Conservation (phyloP, 2,888 invertebrate species). For the Mythimna loreyi region DNA sequence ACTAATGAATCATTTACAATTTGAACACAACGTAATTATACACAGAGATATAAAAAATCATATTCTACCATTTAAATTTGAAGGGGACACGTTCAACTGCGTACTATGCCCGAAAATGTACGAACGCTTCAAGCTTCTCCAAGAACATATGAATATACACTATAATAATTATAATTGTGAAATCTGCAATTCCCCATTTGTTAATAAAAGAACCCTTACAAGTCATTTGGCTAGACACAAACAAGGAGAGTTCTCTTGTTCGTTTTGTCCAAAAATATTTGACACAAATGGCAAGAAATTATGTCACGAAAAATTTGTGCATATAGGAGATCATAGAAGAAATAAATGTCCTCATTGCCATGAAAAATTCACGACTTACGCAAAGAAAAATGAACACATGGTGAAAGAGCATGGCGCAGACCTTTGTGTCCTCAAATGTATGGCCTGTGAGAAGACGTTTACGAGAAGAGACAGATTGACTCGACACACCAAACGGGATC, state of each 20-base stretch:
- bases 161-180: conserved; percentile 57
- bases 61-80: conserved; percentile 61
- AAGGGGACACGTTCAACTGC: conserved; percentile 45
- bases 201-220: conserved; percentile 68
- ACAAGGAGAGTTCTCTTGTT: conserved; percentile 54
- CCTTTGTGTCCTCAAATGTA: conserved; percentile 36
- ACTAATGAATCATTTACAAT: conserved; percentile 45
- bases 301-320: conserved; percentile 55
- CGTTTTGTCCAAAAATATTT: conserved; percentile 52
- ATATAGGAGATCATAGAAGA: conserved; percentile 36
- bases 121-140: conserved; percentile 52
- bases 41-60: conserved; percentile 55
- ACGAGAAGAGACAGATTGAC: conserved; percentile 33
- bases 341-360: conserved; percentile 56
- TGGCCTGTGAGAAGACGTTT: conserved; percentile 59
- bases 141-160: conserved; percentile 62
- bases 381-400: conserved; percentile 52
- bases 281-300: conserved; percentile 47
- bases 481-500: conserved; percentile 52
- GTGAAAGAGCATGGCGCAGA: conserved; percentile 44
- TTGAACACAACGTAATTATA: conserved; percentile 40
- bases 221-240: conserved; percentile 49
- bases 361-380: conserved; percentile 46
- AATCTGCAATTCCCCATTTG: conserved; percentile 77
- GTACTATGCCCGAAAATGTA: conserved; percentile 41